Conservation (phyloP, 2,113 vertebrate species). For the Macheiramphus alcinus region DNA sequence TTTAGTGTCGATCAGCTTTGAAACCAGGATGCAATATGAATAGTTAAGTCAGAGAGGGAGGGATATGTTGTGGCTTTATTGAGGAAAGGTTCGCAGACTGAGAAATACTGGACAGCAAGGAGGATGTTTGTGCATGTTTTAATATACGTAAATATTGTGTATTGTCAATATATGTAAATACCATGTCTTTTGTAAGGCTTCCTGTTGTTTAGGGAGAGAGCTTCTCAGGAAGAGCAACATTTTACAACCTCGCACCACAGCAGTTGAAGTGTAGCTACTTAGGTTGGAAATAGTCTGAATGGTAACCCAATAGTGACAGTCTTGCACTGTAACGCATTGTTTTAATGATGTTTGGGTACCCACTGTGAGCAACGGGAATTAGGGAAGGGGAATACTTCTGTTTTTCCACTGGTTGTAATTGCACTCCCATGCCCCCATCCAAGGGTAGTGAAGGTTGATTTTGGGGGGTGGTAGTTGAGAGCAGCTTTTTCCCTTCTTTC, state of each 20-base stretch:
- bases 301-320: too few relatives aligned
- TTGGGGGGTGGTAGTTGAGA: not conserved
- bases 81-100: not conserved
- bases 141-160: not conserved
- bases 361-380: not conserved
- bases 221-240: not conserved
- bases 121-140: not conserved
- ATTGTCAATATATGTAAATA: not conserved
- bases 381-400: not conserved
- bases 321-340: not conserved
- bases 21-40: not conserved
- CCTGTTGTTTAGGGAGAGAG: not conserved
- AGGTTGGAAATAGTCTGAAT: not conserved
- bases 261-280: not conserved
- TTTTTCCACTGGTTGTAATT: not conserved
- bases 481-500: not conserved
- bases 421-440: too few relatives aligned
- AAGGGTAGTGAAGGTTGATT: not conserved
- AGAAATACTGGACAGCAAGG: not conserved
- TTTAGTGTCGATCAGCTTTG: accelerated
- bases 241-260: not conserved
- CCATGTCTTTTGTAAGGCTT: not conserved
- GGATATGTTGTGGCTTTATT: not conserved
- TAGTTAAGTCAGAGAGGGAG: not conserved
- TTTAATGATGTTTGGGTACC: not conserved